These are phyloP conservation scores for Resseliella maxima DNA, from an alignment of 2,888 invertebrate genomes.

Conservation along the genomic window DNA sequence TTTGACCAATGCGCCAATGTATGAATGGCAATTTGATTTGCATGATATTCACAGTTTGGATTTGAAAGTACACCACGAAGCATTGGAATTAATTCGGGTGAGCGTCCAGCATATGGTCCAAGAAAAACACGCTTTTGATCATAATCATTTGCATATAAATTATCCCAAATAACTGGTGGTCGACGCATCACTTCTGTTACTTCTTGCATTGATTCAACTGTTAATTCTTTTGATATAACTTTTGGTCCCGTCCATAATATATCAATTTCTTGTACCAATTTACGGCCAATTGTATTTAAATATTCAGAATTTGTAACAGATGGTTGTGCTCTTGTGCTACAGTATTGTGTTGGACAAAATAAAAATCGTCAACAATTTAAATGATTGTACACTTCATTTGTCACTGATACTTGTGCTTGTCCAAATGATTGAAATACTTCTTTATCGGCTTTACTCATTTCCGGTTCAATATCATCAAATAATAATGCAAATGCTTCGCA, in stretches of 20 bases:
- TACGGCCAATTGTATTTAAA: constrained; percentile 91
- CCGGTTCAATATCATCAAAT: constrained; percentile 98
- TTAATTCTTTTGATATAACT: constrained; percentile 90
- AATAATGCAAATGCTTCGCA: constrained; percentile 90
- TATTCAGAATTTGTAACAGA: constrained; percentile 93
- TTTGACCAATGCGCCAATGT: constrained; percentile 96
- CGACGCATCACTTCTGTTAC: constrained; percentile 89
- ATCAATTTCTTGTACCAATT: constrained; percentile 74
- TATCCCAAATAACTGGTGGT: constrained; percentile 98
- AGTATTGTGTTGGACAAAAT: constrained; percentile 98
- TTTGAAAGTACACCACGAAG: constrained; percentile 94
- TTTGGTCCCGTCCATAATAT: constrained; percentile 80
- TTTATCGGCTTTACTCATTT: constrained; percentile 95
- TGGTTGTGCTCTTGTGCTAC: constrained; percentile 92
- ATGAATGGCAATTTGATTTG: constrained; percentile 94
- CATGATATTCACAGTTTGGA: constrained; percentile 99
- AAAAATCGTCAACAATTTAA: constrained; percentile 89
- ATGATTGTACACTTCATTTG: constrained; percentile 95
- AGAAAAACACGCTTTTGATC: constrained; percentile 96
- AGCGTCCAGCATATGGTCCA: constrained; percentile 89
- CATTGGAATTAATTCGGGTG: constrained; percentile 89
- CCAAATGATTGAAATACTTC: constrained; percentile 97
- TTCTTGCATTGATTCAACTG: constrained; percentile 90
- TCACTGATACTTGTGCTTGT: constrained; percentile 94
- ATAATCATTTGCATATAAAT: constrained; percentile 98